phyloP scores from a whole-genome alignment of 2,888 invertebrate genomes.

The Ophioninae sp. region DNA sequence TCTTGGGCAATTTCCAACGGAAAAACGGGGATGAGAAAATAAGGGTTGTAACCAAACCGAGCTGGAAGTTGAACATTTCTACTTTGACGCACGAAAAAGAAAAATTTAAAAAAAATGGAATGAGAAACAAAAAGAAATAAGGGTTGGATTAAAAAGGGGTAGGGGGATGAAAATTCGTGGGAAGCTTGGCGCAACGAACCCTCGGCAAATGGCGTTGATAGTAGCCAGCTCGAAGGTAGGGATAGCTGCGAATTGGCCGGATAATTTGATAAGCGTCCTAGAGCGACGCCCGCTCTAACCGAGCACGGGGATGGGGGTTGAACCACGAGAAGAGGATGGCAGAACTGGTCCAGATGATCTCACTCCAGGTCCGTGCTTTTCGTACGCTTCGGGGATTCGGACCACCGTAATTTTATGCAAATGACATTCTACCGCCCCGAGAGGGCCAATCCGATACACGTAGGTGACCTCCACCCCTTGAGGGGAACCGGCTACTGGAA shows the following conservation, averaged over 20 bases:
- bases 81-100: not conserved
- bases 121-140: not conserved
- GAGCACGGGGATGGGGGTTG: not conserved
- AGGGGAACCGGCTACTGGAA: constrained; percentile 22
- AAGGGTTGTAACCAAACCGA: no score
- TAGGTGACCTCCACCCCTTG: constrained; percentile 28
- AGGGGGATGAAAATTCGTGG: not conserved
- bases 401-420: constrained; percentile 66
- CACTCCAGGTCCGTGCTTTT: constrained; percentile 17
- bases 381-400: constrained; percentile 5
- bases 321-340: not conserved
- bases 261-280: constrained; percentile 64
- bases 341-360: constrained; percentile 14
- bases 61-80: no score
- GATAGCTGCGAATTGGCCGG: constrained; percentile 64
- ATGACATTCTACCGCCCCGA: constrained; percentile 55
- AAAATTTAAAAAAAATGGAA: not conserved
- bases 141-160: not conserved
- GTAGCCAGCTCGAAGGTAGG: constrained; percentile 34
- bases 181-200: constrained; percentile 23
- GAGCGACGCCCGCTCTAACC: not conserved
- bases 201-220: constrained; percentile 42
- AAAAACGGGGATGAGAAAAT: no score
- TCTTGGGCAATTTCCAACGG: not conserved
- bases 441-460: constrained; percentile 58